A percentile compares a stretch with the other conserved stretches of the same genome.
Conservation (phyloP, 2,888 invertebrate species). For the Pristionchus exspectatus region DNA sequence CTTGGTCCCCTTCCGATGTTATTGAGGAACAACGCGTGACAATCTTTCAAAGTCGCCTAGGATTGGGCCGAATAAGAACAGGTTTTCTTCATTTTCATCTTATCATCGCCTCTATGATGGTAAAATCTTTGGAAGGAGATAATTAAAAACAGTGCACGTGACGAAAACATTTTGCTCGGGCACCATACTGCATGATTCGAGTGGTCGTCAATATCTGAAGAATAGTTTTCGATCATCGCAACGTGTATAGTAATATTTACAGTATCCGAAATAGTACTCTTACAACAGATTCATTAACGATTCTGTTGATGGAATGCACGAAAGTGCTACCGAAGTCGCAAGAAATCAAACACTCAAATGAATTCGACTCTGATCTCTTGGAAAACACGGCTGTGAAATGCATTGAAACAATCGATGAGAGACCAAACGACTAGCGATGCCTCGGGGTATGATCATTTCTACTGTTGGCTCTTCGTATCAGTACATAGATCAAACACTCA, state of each 20-base stretch:
- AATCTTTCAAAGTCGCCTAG: slow-evolving; percentile 27
- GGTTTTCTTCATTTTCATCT: slow-evolving; percentile 20
- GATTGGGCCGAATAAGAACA: background rate
- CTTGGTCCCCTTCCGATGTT: background rate
- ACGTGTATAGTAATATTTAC: background rate
- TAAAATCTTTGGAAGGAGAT: slow-evolving; percentile 13
- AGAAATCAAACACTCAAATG: slow-evolving; percentile 41
- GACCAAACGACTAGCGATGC: background rate
- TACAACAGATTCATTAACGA: slow-evolving; percentile 1
- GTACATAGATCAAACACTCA: slow-evolving; percentile 17
- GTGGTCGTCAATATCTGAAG: background rate
- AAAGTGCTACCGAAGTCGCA: background rate
- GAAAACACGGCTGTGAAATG: slow-evolving; percentile 6
- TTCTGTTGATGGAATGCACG: background rate
- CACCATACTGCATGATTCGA: background rate
- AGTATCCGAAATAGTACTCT: background rate
- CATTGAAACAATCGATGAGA: background rate
- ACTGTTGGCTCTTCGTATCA: slow-evolving; percentile 19
- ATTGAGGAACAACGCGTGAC: background rate
- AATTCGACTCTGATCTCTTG: background rate
- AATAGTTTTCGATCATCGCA: background rate
- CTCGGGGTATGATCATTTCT: background rate
- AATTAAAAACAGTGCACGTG: slow-evolving; percentile 30
- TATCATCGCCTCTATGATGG: background rate
- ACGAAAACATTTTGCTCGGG: slow-evolving; percentile 26